Evolutionary conservation across 2,888 invertebrate species (phyloP).

Genomic region (Drosophila stalkeri): DNA sequence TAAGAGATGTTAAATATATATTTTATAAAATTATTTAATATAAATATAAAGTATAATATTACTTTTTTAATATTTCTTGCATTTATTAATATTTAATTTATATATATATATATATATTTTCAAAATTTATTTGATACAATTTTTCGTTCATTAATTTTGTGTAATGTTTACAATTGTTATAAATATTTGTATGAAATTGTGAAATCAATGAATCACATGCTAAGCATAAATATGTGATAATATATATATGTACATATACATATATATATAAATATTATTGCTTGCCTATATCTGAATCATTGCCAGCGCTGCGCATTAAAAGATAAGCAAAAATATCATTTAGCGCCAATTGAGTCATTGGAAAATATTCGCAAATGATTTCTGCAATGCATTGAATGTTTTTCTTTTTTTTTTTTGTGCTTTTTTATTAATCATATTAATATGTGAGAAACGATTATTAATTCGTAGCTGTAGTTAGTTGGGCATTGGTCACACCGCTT

Average conservation of each 20-base stretch:
- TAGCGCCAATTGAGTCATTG: constrained; percentile 25
- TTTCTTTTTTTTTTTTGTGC: not conserved
- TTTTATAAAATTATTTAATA: no score
- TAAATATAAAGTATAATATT: no score
- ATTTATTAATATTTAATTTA: no score
- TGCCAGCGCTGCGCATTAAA: not conserved
- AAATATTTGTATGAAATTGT: not conserved
- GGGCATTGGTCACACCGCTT: constrained; percentile 33
- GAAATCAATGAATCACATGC: constrained; percentile 23
- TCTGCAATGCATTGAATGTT: not conserved
- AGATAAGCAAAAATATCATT: constrained; percentile 28
- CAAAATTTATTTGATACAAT: not conserved
- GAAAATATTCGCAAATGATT: constrained; percentile 5
- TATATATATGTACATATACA: not conserved
- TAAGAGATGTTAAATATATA: no score
- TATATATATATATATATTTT: not conserved
- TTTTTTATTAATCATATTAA: no score
- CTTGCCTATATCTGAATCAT: constrained; percentile 36
- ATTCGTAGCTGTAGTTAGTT: constrained; percentile 33
- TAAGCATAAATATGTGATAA: constrained; percentile 6
- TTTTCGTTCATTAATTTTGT: not conserved
- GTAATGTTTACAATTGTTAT: not conserved
- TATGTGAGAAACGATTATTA: not conserved
- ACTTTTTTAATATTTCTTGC: not conserved
- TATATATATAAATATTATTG: not conserved